Conservation (phyloP, 2,888 invertebrate species). For the Nebria brevicollis region DNA sequence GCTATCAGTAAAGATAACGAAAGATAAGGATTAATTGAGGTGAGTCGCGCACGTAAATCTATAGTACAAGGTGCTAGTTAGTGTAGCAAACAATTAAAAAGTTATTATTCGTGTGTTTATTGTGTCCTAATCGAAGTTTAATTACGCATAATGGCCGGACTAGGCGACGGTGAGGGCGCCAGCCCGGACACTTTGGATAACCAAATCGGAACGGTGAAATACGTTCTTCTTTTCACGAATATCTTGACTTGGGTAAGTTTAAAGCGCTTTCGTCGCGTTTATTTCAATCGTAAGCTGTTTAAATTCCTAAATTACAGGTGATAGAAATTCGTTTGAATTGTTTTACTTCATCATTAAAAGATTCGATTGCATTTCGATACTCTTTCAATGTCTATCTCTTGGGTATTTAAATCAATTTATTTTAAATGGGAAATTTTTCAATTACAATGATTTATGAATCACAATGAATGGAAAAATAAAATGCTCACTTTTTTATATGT, state of each 20-base stretch:
- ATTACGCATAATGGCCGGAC: conserved; percentile 65
- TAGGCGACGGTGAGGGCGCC: conserved; percentile 67
- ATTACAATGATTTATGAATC: too few species aligned
- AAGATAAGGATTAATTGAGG: conserved; percentile 4
- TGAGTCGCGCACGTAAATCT: conserved; percentile 18
- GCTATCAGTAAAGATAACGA: conserved; percentile 13
- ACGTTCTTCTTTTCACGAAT: conserved; percentile 83
- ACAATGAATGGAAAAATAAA: too few species aligned
- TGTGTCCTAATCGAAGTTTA: conserved; percentile 49
- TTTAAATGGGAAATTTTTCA: too few species aligned
- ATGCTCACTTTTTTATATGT: too few species aligned
- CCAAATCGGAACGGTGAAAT: conserved; percentile 83
- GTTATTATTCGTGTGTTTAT: conserved; percentile 42
- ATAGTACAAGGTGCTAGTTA: conserved; percentile 22
- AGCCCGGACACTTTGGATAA: conserved; percentile 72
- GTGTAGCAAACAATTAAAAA: conserved; percentile 5
- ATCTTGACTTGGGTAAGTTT: conserved; percentile 80
- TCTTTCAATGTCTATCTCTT: too few species aligned
- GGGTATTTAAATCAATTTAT: too few species aligned
- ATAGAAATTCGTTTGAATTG: background rate
- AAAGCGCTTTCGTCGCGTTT: background rate
- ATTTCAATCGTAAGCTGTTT: background rate
- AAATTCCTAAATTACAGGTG: background rate
- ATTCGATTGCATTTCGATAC: background rate
- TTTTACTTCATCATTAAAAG: background rate